Evolutionary conservation across 2,113 vertebrate species (phyloP), one percentile per base, ranked within the genome.

Genomic region (Calypte anna): DNA sequence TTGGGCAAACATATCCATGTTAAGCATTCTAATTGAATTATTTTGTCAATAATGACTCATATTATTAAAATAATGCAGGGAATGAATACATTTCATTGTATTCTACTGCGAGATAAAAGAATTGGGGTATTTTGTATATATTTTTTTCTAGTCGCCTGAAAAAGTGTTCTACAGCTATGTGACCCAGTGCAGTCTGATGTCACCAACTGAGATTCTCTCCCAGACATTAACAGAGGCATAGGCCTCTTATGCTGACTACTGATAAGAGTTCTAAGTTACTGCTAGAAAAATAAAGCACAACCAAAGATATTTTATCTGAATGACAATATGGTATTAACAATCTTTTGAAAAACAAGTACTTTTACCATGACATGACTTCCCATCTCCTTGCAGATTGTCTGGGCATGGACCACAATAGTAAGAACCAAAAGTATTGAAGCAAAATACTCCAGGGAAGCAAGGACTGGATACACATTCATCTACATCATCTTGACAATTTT

Each of bases 351-450:
- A 93, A 12, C 13, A 72, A 77, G 3, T 48, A 17, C 57, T 73
- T 83, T 97, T 97, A 98, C 98, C 97, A 1, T 97, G 95, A 85
- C 99, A 99, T 30, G 25, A 97, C 43, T 86, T 98, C 20, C 99
- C 98, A 75, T 99, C 98, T 36, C 98, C 98, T 25, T 89, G 83
- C 88, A 97, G 97, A 73, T 98, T 98, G 30, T 74, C 81, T n/a
- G 99, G 98, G 79, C 98, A 99, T 12, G 89, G 70, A 57, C 97
- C 98, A 96, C 99, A 99, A 55, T 63, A 54, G 84, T 99, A 99
- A 67, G 98, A 99, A 58, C 98, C 98, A 58, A 97, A 93, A 0
- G 98, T 98, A 97, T 99, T 99, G 95, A 97, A 95, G 78, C 99
- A 99, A 73, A 95, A 69, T 24, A 97, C 98, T 58, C 97, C 98